phyloP scores from a whole-genome alignment of 2,113 vertebrate genomes.

The human (Homo sapiens) region GRCh38 chr3:11556001-11556500 shows the following conservation, averaged over 20 bases:
- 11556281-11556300: background rate
- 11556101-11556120: conserved; percentile 99
- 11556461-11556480: conserved; percentile 84
- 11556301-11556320: conserved; percentile 63
- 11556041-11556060: background rate
- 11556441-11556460: conserved; percentile 78
- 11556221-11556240: conserved; percentile 87
- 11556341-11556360: conserved; percentile 85
- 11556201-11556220: conserved; percentile 83
- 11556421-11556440: conserved; percentile 69
- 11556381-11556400: conserved; percentile 69
- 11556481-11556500: conserved; percentile 82
- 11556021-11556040: background rate
- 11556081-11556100: conserved; percentile 99
- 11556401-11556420: conserved; percentile 68
- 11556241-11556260: conserved; percentile 73
- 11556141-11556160: conserved; percentile 91
- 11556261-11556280: background rate
- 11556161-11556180: conserved; percentile 94
- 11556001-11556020: background rate
- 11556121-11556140: conserved; percentile 99
- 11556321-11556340: conserved; percentile 63
- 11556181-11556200: conserved; percentile 95
- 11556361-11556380: conserved; percentile 80
- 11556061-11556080: conserved; percentile 95